phyloP scores from a whole-genome alignment of 2,888 invertebrate species.

The Serrognathus titanus region DNA sequence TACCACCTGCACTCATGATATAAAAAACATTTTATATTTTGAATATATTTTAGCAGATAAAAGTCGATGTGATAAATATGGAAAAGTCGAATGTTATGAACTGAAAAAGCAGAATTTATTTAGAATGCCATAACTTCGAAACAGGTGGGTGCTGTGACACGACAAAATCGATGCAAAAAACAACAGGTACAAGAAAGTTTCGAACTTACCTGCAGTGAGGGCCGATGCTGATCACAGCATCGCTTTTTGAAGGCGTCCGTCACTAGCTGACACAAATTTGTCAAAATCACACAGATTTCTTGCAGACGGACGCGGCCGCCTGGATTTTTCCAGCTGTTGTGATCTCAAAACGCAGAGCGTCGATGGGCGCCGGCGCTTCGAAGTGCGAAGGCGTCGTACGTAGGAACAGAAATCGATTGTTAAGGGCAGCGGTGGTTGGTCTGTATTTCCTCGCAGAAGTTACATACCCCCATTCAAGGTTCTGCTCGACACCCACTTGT shows the following conservation, averaged over 20 bases:
- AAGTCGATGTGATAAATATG: not conserved
- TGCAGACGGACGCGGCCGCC: slow-evolving; percentile 30
- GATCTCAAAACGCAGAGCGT: slow-evolving; percentile 24
- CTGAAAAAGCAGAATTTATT: too few relatives aligned
- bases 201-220: slow-evolving; percentile 22
- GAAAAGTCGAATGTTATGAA: too few relatives aligned
- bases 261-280: slow-evolving; percentile 28
- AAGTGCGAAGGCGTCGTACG: slow-evolving; percentile 40
- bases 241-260: slow-evolving; percentile 23
- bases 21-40: not conserved
- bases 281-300: slow-evolving; percentile 23
- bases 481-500: slow-evolving; percentile 1
- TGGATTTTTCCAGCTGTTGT: slow-evolving; percentile 30
- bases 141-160: slow-evolving; percentile 16
- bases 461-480: slow-evolving; percentile 1
- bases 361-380: slow-evolving; percentile 35
- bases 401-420: slow-evolving; percentile 42
- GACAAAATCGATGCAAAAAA: slow-evolving; percentile 13
- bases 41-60: not conserved
- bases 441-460: slow-evolving; percentile 15
- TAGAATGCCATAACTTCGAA: slow-evolving; percentile 13
- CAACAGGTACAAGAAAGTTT: not conserved
- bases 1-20: not conserved
- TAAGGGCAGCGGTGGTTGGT: slow-evolving; percentile 22
- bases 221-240: slow-evolving; percentile 35